phyloP scores from a whole-genome alignment of 1,140 invertebrate species.

The Eulimnadia texana region DNA sequence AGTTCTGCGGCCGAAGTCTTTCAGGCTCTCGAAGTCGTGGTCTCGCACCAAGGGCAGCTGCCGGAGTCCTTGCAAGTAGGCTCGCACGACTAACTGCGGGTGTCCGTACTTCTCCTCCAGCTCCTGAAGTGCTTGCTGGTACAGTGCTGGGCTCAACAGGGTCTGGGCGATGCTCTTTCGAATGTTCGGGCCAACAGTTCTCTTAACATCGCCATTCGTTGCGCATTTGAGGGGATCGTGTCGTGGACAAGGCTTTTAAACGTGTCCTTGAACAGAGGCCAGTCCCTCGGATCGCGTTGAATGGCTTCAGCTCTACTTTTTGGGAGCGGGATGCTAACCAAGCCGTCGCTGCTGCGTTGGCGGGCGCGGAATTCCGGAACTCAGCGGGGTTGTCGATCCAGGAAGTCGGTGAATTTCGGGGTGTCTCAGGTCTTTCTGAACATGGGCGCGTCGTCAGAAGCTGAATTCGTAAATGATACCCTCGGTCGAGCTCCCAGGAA shows the following conservation, averaged over 20 bases:
- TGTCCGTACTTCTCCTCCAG: conserved; percentile 8
- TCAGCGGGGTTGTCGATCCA: not conserved
- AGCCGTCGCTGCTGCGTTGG: not conserved
- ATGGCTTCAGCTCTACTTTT: not conserved
- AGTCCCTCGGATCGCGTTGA: conserved; percentile 4
- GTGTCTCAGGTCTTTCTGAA: not conserved
- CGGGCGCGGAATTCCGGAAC: not conserved
- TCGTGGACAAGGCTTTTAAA: conserved; percentile 6
- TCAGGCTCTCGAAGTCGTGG: not conserved
- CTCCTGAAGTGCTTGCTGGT: conserved; percentile 1
- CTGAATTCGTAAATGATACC: too few species aligned
- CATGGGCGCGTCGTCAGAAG: too few species aligned
- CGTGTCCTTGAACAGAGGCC: not conserved
- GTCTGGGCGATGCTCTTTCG: not conserved
- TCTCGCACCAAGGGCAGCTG: not conserved
- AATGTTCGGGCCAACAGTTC: conserved; percentile 1
- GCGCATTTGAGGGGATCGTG: not conserved
- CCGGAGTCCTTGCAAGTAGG: not conserved
- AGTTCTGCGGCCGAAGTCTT: not conserved
- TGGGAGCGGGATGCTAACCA: not conserved
- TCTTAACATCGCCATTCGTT: conserved; percentile 1
- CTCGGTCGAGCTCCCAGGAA: too few species aligned
- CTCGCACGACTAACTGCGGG: not conserved
- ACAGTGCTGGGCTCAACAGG: not conserved
- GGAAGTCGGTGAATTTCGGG: not conserved